phyloP scores from a whole-genome alignment of 2,888 invertebrate genomes.

The Blera fallax region DNA sequence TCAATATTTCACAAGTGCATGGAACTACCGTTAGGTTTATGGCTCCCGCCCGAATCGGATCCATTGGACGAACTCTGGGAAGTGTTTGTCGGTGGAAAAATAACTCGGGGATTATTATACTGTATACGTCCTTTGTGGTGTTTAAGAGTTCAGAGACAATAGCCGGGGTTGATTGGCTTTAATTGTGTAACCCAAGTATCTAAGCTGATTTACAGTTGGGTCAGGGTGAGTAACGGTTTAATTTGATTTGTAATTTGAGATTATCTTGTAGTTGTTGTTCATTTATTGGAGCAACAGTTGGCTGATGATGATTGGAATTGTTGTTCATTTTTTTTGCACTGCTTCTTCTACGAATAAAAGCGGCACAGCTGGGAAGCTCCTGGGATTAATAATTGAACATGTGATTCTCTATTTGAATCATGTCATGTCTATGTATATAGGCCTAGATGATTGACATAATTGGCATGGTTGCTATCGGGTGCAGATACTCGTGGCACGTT shows the following conservation, averaged over 20 bases:
- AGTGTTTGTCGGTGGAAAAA: constrained; percentile 50
- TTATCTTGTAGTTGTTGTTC: neutral
- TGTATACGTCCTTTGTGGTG: constrained; percentile 65
- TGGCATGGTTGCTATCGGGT: too few species aligned
- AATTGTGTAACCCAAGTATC: constrained; percentile 62
- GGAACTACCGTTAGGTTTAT: constrained; percentile 47
- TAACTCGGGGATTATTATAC: constrained; percentile 57
- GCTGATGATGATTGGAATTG: neutral
- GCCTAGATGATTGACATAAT: too few species aligned
- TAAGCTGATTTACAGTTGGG: constrained; percentile 36
- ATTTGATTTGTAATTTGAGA: constrained; percentile 62
- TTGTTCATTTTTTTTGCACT: too few species aligned
- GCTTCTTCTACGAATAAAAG: too few species aligned
- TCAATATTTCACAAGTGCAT: constrained; percentile 67
- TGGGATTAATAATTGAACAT: too few species aligned
- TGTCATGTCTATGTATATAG: too few species aligned
- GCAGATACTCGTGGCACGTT: too few species aligned
- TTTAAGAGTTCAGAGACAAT: constrained; percentile 61
- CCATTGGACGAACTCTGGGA: neutral
- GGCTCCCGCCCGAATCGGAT: neutral
- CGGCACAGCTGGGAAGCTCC: too few species aligned
- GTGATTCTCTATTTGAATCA: too few species aligned
- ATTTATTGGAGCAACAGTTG: constrained; percentile 36
- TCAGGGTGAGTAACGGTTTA: constrained; percentile 25
- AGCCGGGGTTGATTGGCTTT: constrained; percentile 52